Conservation (phyloP, 2,797 vertebrate genomes). For the Lateolabrax maculatus region DNA sequence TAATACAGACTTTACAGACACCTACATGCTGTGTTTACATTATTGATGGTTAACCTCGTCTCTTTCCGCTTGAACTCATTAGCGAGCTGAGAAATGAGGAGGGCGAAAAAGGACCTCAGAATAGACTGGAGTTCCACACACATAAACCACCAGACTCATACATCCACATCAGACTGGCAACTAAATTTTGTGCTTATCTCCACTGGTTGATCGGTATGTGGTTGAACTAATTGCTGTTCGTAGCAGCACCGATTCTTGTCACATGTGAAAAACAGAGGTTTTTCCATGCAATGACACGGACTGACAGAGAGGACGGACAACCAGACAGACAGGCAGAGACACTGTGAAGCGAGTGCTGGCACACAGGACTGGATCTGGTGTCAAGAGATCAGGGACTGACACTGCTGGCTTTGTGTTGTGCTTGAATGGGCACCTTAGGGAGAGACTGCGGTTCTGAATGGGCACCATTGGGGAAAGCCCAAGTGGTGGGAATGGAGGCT, state of each 20-base stretch:
- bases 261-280: conserved; percentile 45
- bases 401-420: conserved; percentile 85
- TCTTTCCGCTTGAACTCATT: conserved; percentile 12
- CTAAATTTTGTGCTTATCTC: conserved; percentile 19
- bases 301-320: conserved; percentile 49
- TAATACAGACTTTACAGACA: not conserved
- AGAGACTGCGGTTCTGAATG: conserved; percentile 83
- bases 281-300: conserved; percentile 33
- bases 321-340: conserved; percentile 58
- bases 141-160: conserved; percentile 4
- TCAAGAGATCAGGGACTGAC: conserved; percentile 83
- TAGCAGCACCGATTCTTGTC: conserved; percentile 31
- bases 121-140: not conserved
- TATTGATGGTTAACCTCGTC: not conserved
- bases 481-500: conserved; percentile 84
- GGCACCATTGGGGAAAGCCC: conserved; percentile 83
- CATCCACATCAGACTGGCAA: not conserved
- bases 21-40: not conserved
- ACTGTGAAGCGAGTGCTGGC: conserved; percentile 73
- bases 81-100: not conserved
- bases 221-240: conserved; percentile 44
- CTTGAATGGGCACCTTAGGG: conserved; percentile 85
- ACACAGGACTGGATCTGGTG: conserved; percentile 69
- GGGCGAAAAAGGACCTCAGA: not conserved
- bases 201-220: conserved; percentile 33